Conservation (phyloP, 2,888 invertebrate genomes). For the Clanis bilineata region DNA sequence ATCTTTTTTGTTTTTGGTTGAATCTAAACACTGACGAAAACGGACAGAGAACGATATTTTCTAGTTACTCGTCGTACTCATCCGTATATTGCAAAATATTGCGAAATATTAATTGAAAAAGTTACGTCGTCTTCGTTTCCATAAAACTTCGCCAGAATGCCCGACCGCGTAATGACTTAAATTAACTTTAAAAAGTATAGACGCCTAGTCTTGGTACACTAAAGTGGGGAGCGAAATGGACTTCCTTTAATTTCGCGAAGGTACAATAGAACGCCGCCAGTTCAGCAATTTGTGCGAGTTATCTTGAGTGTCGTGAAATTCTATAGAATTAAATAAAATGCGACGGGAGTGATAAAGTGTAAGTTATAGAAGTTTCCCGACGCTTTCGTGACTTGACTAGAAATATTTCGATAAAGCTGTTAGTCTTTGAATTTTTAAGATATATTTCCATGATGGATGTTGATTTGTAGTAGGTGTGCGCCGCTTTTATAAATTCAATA, state of each 20-base stretch:
- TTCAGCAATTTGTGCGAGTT: conserved; percentile 58
- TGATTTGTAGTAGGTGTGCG: background rate
- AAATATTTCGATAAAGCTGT: conserved; percentile 25
- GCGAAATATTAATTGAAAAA: conserved; percentile 27
- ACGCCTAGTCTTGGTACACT: conserved; percentile 34
- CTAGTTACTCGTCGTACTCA: background rate
- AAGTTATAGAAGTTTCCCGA: conserved; percentile 2
- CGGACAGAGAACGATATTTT: no score
- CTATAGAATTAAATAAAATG: conserved; percentile 57
- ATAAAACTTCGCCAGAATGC: conserved; percentile 37
- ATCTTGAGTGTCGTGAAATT: conserved; percentile 31
- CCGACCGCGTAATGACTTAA: conserved; percentile 39
- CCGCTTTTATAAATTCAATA: background rate
- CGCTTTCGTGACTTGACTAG: conserved; percentile 16
- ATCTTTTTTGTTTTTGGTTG: no score
- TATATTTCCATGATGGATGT: background rate
- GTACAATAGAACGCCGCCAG: conserved; percentile 49
- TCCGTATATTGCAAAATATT: background rate
- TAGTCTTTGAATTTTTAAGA: background rate
- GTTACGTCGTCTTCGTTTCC: conserved; percentile 31
- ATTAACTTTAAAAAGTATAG: conserved; percentile 45
- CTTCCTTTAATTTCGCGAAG: conserved; percentile 56
- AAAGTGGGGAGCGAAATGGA: conserved; percentile 55
- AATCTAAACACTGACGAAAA: no score
- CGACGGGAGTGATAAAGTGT: conserved; percentile 39